These are phyloP conservation scores for Lerema accius DNA, from an alignment of 1,140 invertebrate genomes.

Conservation along the genomic window DNA sequence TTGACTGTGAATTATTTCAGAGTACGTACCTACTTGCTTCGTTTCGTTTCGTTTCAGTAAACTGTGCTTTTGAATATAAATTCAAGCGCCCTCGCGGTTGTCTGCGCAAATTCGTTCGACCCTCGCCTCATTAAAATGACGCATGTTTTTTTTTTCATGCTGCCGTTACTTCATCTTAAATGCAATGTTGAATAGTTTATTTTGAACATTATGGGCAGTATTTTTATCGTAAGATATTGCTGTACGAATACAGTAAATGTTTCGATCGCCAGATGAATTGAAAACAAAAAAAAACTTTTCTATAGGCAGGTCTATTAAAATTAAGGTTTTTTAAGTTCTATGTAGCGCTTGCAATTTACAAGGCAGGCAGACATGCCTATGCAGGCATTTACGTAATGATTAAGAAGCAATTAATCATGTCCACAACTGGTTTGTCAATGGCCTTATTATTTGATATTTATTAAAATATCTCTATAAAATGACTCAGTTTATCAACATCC, in stretches of 20 bases:
- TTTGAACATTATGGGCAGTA: neutral
- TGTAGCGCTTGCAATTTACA: no score
- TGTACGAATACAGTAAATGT: no score
- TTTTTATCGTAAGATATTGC: no score
- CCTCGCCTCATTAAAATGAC: conserved; percentile 49
- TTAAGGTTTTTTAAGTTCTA: no score
- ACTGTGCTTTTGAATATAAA: conserved; percentile 56
- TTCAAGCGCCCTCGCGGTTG: conserved; percentile 52
- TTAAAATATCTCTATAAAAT: conserved; percentile 8
- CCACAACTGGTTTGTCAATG: no score
- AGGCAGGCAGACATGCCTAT: no score
- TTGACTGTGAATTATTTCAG: conserved; percentile 71
- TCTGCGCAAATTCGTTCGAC: conserved; percentile 57
- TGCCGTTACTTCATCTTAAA: neutral
- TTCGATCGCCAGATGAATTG: no score
- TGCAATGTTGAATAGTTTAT: neutral
- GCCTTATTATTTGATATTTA: neutral
- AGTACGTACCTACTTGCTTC: no score
- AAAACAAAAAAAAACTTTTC: no score
- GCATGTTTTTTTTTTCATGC: conserved; percentile 32
- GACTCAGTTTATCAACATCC: conserved; percentile 25
- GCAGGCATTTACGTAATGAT: no score
- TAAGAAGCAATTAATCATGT: no score
- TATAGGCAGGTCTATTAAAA: no score
- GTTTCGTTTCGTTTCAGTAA: conserved; percentile 65